Evolutionary conservation across 1,140 invertebrate genomes (phyloP).

Genomic region (Cherax destructor): DNA sequence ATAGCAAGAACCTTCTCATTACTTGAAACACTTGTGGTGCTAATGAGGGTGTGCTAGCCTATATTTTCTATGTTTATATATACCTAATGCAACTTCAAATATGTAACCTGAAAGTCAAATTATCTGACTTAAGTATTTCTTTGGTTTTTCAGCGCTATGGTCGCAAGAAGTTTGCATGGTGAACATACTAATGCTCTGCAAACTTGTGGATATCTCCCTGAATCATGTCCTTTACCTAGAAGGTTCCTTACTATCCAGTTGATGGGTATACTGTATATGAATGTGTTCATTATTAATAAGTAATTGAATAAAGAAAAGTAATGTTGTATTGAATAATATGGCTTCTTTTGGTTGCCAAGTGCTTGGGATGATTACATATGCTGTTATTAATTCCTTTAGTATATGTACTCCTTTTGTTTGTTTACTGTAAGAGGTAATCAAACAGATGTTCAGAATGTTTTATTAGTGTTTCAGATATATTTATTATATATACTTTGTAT

Average conservation of each 20-base stretch:
- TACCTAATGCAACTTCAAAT: too few species aligned
- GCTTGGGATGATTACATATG: not conserved
- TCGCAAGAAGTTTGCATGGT: conserved; percentile 49
- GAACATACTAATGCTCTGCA: not conserved
- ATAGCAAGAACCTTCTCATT: too few species aligned
- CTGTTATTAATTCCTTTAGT: not conserved
- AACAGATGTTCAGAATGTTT: not conserved
- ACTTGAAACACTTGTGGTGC: too few species aligned
- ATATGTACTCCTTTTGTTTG: not conserved
- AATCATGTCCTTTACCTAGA: not conserved
- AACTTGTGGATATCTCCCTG: not conserved
- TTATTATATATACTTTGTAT: not conserved
- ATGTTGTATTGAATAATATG: not conserved
- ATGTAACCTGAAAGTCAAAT: not conserved
- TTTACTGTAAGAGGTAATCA: not conserved
- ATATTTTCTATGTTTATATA: too few species aligned
- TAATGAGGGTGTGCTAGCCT: too few species aligned
- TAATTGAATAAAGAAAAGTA: not conserved
- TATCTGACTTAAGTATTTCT: not conserved
- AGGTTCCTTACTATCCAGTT: not conserved
- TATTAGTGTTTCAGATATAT: not conserved
- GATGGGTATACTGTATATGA: not conserved
- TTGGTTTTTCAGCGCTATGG: conserved; percentile 35
- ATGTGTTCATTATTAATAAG: not conserved
- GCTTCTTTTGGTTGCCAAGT: not conserved